Evolutionary conservation across 2,797 vertebrate species (phyloP), one percentile per base, ranked within the genome.

Genomic region (Botia almorhae): DNA sequence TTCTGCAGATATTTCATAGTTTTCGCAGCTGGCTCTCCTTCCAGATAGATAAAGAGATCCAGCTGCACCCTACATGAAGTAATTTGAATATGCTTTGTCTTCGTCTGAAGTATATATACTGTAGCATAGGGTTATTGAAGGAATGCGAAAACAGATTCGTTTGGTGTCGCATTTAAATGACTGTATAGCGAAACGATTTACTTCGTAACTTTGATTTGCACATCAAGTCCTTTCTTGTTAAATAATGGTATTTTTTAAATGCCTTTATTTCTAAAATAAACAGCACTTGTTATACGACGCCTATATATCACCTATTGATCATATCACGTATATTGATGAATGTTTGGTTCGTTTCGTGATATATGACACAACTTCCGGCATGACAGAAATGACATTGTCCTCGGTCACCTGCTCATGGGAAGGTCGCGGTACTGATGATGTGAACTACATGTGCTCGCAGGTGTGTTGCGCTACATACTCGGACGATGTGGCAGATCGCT

Each of bases 301-400:
- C 0, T 11, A 11, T 39, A 53, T 65, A 7, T 75, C 13, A 53
- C 51, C 65, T 16, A n/a, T n/a, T n/a, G n/a, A n/a, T n/a, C n/a
- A n/a, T n/a, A n/a, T n/a, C n/a, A 14, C 21, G 16, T 68, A 26
- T n/a, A 75, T 33, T 48, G 17, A 51, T 39, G 1, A 2, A 33
- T 67, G 67, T 46, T 2, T 8, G 33, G 33, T 7, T 69, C 12
- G 17, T 75, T 70, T 39, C 19, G 43, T 67, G 11, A 23, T 19
- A 58, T 58, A 68, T 65, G 79, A 56, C 71, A 70, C 61, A 74
- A 71, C 69, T 82, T 86, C 80, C 74, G 83, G 77, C 69, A 77
- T 68, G 64, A 56, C 58, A 70, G 70, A 81, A 21, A 87, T 81
- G 86, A 69, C 89, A 91, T 87, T 91, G 91, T 90, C 88, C 89